Conservation (phyloP, 2,888 invertebrate genomes). For the Auanema freiburgensis region DNA sequence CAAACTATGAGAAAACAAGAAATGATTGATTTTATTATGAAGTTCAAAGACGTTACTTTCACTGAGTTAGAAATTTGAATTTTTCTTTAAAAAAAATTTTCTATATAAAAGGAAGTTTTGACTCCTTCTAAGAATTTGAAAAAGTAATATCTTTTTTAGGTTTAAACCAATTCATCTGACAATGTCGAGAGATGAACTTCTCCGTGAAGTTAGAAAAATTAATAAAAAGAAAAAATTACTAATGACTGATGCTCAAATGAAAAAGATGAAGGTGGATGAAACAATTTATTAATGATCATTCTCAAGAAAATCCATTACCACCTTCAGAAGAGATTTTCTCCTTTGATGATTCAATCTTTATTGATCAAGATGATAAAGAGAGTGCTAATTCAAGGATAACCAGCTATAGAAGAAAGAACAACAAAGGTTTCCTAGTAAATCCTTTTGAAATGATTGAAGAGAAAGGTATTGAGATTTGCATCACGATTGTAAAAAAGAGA, state of each 20-base stretch:
- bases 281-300: too few relatives aligned
- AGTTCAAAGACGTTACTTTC: slow-evolving; percentile 21
- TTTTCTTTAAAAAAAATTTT: slow-evolving; percentile 22
- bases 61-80: slow-evolving; percentile 4
- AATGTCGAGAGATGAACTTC: slow-evolving; percentile 34
- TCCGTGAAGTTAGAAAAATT: slow-evolving; percentile 25
- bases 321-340: slow-evolving; percentile 17
- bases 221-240: slow-evolving; percentile 16
- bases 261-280: slow-evolving; percentile 23
- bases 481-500: slow-evolving; percentile 6
- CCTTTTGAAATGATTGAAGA: slow-evolving; percentile 17
- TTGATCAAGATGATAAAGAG: slow-evolving; percentile 15
- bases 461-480: slow-evolving; percentile 16
- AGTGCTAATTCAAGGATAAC: slow-evolving; percentile 17
- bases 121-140: slow-evolving; percentile 21
- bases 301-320: slow-evolving; percentile 30
- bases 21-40: slow-evolving; percentile 30
- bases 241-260: slow-evolving; percentile 20
- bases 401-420: slow-evolving; percentile 18
- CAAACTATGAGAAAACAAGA: slow-evolving; percentile 29
- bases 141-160: too few relatives aligned
- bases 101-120: slow-evolving; percentile 19
- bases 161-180: slow-evolving; percentile 22
- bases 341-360: slow-evolving; percentile 18
- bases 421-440: slow-evolving; percentile 17